Evolutionary conservation across 2,888 invertebrate genomes (phyloP), one percentile per base, ranked within the genome.

Genomic region (Macropis europaea): DNA sequence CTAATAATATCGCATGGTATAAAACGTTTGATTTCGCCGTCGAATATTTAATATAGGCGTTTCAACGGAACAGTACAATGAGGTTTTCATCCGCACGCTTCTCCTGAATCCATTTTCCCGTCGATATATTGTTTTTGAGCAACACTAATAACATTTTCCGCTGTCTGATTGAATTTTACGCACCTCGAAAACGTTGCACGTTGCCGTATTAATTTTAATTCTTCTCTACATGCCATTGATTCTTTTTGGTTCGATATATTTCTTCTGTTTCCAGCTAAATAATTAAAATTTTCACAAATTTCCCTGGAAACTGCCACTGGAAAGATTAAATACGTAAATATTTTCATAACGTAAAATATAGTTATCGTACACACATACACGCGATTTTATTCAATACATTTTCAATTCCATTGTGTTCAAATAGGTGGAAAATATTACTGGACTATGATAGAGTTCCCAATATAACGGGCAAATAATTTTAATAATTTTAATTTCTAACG

Each of bases 1-100:
- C 34, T 53, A 53, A 36, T 42, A 59, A 63, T 13, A 30, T 32
- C 13, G 59, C 47, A 48, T n/a, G 50, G 43, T 50, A 50, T 26
- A 42, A 63, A 13, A 57, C 43, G 40, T 59, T 63, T 59, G 28
- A 52, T 43, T 43, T n/a, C 15, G 43, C 38, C 22, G 22, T 36
- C 43, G 28, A 60, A 26, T 50, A 50, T 61, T 60, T 34, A 34
- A 30, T 26, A 32, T 22, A 36, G 9, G 17, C 42, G 36, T 43
- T 61, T 52, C 15, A 13, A 28, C n/a, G 28, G 43, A 43, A 60
- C 15, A 30, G 2, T 2, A 3, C 17, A 54, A 63, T 47, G 32
- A 59, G 26, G 48, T 43, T 48, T 40, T 42, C 40, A 34, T 17
- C 48, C 19, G 7, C 17, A 5, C 28, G 9, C 13, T 19, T 36